Base-by-base conservation (phyloP, 2,113 vertebrate species). In the Butastur rufipennis region DNA sequence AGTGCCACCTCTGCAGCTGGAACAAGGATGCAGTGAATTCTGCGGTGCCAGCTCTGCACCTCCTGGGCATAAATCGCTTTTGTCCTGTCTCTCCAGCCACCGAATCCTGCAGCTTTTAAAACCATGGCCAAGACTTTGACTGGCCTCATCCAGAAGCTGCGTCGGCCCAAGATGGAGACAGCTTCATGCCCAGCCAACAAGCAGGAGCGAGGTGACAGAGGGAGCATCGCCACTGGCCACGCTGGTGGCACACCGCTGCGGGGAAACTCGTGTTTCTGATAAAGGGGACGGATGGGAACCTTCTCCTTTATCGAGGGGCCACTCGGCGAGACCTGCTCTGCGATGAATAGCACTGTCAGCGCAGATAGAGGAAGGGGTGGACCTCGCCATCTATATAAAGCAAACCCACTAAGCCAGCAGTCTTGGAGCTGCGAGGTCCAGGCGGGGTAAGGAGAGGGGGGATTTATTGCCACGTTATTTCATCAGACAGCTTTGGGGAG, bases 101-200 rank as follows among this genome's bases (percentile, higher is more conserved):
- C 3, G 1, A 34, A 90, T 22, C 53, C 34, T 13, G 2, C 1
- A 1, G 36, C 32, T 71, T 86, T 71, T 62, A 38, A 67, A 82
- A 42, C 67, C 42, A 17, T 3, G 7, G 21, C 45, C 38, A 34
- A 72, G 50, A 38, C 6, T 4, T 71, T 31, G 36, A 3, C 21
- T 40, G 48, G 62, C 43, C 16, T 90, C 91, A 23, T 1, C 1
- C 34, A 52, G 45, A 25, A 73, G 72, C 48, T 4, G 12, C 9
- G 0, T 36, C 6, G 4, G 16, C 23, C 59, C 0, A 2, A 42
- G 29, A 19, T 17, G 50, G 65, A 38, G 42, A 6, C 1, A 0
- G 29, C n/a, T 71, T 13, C 1, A 2, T 18, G 63, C 58, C 78
- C 17, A 4, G 36, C 2, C 1, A 10, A 34, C 0, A 3, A 14